Evolutionary conservation across 92 coral and sea anemone genomes (phyloP).

Genomic region (Paramuricea clavata): DNA sequence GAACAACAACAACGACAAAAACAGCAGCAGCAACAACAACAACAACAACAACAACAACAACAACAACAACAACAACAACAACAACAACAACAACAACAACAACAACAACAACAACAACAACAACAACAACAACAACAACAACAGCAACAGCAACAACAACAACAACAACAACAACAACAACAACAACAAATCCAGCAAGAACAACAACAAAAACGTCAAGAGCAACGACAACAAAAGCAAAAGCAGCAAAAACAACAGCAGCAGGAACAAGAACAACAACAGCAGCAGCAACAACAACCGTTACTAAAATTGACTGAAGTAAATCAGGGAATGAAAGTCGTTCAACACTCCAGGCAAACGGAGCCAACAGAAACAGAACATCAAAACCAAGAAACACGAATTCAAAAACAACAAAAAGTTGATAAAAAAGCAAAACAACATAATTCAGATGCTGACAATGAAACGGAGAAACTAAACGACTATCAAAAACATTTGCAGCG

Average conservation of each 20-base stretch:
- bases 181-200: background rate
- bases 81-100: background rate
- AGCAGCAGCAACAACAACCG: slow-evolving; percentile 13
- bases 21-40: background rate
- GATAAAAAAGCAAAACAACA: background rate
- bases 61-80: slow-evolving; percentile 30
- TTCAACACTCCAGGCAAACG: background rate
- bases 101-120: background rate
- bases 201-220: background rate
- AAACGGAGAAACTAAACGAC: background rate
- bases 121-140: slow-evolving; percentile 12
- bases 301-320: background rate
- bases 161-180: slow-evolving; percentile 8
- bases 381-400: background rate
- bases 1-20: background rate
- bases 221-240: background rate
- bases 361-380: background rate
- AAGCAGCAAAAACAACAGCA: background rate
- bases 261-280: background rate
- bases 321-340: background rate
- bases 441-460: background rate
- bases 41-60: slow-evolving; percentile 18
- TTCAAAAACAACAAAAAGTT: background rate
- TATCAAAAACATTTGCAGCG: background rate
- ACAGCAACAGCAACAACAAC: slow-evolving; percentile 14